A percentile compares a stretch with the other conserved stretches of the same genome.
Conservation (phyloP, 1,140 invertebrate genomes). For the Leptinotarsa texana region DNA sequence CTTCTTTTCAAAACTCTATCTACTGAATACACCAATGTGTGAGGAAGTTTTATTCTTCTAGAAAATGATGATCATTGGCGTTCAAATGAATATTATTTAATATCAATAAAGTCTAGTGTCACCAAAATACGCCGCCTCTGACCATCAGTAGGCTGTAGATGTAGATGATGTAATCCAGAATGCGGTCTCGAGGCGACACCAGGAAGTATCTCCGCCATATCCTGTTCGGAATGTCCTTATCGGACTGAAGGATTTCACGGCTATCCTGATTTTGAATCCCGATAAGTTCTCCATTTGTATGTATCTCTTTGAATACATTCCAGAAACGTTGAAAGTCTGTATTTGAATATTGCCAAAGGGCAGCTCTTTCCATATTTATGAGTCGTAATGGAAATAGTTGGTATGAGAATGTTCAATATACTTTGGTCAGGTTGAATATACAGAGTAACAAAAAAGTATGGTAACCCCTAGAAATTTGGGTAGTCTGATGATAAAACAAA, state of each 20-base stretch:
- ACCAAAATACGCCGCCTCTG: neutral
- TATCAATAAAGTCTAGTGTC: too few species aligned
- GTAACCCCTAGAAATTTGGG: neutral
- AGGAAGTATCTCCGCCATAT: slow-evolving; percentile 38
- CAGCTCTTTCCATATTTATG: neutral
- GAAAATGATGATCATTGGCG: too few species aligned
- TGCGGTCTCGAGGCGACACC: slow-evolving; percentile 32
- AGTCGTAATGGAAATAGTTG: too few species aligned
- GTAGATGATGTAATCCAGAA: slow-evolving; percentile 30
- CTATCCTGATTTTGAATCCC: slow-evolving; percentile 28
- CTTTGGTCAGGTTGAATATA: too few species aligned
- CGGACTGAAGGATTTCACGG: slow-evolving; percentile 23
- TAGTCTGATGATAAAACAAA: neutral
- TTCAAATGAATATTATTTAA: too few species aligned
- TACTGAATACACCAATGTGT: too few species aligned
- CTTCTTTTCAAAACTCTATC: too few species aligned
- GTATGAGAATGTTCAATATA: too few species aligned
- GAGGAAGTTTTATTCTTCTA: too few species aligned
- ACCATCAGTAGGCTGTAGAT: neutral
- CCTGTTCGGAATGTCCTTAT: slow-evolving; percentile 40
- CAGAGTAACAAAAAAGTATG: too few species aligned
- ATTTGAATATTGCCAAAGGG: slow-evolving; percentile 20
- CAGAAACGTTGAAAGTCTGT: slow-evolving; percentile 1
- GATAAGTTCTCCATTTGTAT: slow-evolving; percentile 31
- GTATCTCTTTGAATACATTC: slow-evolving; percentile 27